phyloP scores from a whole-genome alignment of 2,888 invertebrate species.

The Mythimna pallens region DNA sequence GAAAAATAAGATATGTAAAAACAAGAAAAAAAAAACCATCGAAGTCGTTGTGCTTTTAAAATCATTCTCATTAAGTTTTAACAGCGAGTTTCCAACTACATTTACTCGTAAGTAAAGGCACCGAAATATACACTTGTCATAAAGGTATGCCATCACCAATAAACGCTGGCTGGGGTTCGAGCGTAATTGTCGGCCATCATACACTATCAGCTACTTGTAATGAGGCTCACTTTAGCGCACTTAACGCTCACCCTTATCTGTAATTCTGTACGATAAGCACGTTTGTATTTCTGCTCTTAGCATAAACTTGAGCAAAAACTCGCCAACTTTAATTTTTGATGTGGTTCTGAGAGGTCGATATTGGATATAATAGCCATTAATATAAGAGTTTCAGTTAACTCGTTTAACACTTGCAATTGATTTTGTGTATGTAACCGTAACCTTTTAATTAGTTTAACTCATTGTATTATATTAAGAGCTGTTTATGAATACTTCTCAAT shows the following conservation, averaged over 20 bases:
- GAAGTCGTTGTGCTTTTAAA: background rate
- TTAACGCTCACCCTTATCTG: slow-evolving; percentile 78
- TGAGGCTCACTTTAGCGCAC: slow-evolving; percentile 74
- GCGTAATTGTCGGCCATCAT: slow-evolving; percentile 74
- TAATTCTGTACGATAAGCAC: slow-evolving; percentile 71
- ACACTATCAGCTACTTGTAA: slow-evolving; percentile 81
- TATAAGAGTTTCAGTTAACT: no score
- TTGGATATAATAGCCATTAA: no score
- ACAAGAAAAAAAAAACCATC: background rate
- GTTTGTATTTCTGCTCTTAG: slow-evolving; percentile 21
- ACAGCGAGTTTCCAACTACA: background rate
- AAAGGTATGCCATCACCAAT: slow-evolving; percentile 49
- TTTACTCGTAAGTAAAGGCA: slow-evolving; percentile 12
- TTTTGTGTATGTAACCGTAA: no score
- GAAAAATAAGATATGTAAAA: background rate
- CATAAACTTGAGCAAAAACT: slow-evolving; percentile 7
- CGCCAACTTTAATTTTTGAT: background rate
- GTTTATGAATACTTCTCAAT: no score
- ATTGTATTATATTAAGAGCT: no score
- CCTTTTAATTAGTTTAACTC: no score
- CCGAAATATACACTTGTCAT: slow-evolving; percentile 14
- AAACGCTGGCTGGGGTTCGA: slow-evolving; percentile 64
- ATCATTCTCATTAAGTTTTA: background rate
- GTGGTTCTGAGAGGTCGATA: background rate
- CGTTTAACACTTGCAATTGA: no score